A percentile compares a stretch with the other conserved stretches of the same genome.
These are phyloP conservation scores for Oreochromis niloticus DNA, from an alignment of 2,113 vertebrate genomes.

Conservation along the genomic window DNA sequence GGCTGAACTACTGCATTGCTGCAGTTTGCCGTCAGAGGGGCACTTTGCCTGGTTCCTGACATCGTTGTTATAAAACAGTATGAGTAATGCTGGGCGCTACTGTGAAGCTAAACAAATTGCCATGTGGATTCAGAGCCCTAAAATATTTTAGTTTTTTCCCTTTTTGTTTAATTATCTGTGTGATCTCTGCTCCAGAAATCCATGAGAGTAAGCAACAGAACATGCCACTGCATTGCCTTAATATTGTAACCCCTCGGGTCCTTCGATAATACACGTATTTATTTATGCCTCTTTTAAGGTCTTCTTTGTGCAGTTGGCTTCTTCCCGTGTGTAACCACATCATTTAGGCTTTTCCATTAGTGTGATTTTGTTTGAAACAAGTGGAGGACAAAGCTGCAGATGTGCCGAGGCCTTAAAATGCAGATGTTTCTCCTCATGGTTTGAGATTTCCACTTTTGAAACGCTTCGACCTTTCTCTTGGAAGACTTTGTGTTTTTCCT, in stretches of 20 bases:
- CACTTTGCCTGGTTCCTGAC: neutral
- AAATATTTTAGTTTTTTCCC: neutral
- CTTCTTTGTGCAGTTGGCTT: constrained; percentile 17
- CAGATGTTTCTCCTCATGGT: neutral
- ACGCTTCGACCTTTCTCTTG: neutral
- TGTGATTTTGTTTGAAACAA: constrained; percentile 1
- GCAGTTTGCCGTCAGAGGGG: neutral
- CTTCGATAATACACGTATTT: constrained; percentile 60
- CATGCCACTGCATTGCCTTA: constrained; percentile 78
- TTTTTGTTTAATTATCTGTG: constrained; percentile 35
- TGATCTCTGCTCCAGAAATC: constrained; percentile 39
- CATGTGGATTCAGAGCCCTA: constrained; percentile 8
- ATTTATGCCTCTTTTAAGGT: constrained; percentile 61
- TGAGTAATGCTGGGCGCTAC: neutral
- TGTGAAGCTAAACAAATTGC: neutral
- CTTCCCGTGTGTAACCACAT: constrained; percentile 5
- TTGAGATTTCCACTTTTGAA: constrained; percentile 6
- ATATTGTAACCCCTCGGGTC: constrained; percentile 51
- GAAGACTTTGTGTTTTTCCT: neutral
- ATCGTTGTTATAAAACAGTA: neutral
- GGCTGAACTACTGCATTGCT: constrained; percentile 2
- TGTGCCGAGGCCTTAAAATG: constrained; percentile 54
- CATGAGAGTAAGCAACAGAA: constrained; percentile 44
- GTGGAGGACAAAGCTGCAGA: constrained; percentile 6
- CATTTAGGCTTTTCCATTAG: constrained; percentile 6